Conservation (phyloP, 2,113 vertebrate genomes). For the Mixornis gularis region DNA sequence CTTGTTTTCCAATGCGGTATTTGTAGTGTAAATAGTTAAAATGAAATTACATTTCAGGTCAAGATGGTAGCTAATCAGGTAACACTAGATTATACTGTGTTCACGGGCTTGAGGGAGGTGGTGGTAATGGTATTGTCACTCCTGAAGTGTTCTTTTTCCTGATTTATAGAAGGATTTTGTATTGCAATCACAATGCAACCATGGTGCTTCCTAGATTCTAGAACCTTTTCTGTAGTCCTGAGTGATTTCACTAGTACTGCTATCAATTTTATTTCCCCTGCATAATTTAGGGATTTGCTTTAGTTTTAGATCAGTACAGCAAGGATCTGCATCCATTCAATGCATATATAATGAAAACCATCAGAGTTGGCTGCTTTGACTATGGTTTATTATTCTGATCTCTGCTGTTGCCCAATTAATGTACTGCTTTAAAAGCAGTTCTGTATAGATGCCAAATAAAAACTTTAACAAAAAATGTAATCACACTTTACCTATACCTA, state of each 20-base stretch:
- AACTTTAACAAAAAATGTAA: neutral
- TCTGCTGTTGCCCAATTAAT: neutral
- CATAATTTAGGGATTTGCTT: neutral
- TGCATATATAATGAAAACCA: neutral
- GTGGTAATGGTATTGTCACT: neutral
- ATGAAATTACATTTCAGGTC: neutral
- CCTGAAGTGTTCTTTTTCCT: neutral
- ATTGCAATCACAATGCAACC: neutral
- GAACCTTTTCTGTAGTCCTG: neutral
- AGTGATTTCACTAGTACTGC: neutral
- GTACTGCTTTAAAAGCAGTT: neutral
- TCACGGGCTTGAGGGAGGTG: neutral
- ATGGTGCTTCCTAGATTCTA: neutral
- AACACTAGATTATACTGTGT: neutral
- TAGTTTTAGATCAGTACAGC: neutral
- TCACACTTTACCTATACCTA: neutral
- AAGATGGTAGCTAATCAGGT: neutral
- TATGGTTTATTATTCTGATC: neutral
- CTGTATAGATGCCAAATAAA: neutral
- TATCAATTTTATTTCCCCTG: neutral
- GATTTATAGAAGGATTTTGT: neutral
- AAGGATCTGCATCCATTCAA: neutral
- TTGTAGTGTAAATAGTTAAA: neutral
- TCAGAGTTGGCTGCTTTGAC: neutral
- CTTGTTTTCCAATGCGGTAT: neutral